phyloP scores from a whole-genome alignment of 2,888 invertebrate species.

The Agonopterix heracliana region DNA sequence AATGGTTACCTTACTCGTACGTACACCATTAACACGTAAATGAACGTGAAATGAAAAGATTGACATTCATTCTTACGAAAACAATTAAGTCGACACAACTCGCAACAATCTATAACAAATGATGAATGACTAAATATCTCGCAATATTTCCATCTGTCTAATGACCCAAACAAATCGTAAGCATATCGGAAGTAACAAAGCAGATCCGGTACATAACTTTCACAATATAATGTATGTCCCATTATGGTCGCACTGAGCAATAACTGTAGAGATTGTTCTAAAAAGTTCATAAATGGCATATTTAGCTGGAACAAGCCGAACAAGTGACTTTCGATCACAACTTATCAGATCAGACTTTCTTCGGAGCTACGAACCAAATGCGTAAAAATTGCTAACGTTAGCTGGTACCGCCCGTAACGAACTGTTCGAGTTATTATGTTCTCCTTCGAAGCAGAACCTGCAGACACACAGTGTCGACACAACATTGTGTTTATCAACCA shows the following conservation, averaged over 20 bases:
- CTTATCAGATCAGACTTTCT: constrained; percentile 2
- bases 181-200: constrained; percentile 15
- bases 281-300: constrained; percentile 1
- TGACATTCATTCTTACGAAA: not conserved
- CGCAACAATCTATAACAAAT: constrained; percentile 10
- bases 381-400: constrained; percentile 6
- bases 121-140: constrained; percentile 9
- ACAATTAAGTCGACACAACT: not conserved
- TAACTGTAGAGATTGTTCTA: not conserved
- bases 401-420: constrained; percentile 5
- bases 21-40: too few relatives aligned
- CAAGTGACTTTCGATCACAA: constrained; percentile 8
- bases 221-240: constrained; percentile 8
- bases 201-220: constrained; percentile 15
- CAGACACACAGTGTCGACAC: not conserved
- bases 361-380: constrained; percentile 1
- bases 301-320: not conserved
- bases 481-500: not conserved
- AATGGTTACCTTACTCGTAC: too few relatives aligned
- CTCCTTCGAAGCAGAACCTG: constrained; percentile 12
- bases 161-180: constrained; percentile 17
- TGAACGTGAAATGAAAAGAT: too few relatives aligned
- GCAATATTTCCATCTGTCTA: constrained; percentile 12
- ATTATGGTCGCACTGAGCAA: constrained; percentile 1
- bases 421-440: constrained; percentile 8